A percentile compares a stretch with the other conserved stretches of the same genome.
Evolutionary conservation across 2,888 invertebrate genomes (phyloP).

Genomic region (Cistogaster globosa): DNA sequence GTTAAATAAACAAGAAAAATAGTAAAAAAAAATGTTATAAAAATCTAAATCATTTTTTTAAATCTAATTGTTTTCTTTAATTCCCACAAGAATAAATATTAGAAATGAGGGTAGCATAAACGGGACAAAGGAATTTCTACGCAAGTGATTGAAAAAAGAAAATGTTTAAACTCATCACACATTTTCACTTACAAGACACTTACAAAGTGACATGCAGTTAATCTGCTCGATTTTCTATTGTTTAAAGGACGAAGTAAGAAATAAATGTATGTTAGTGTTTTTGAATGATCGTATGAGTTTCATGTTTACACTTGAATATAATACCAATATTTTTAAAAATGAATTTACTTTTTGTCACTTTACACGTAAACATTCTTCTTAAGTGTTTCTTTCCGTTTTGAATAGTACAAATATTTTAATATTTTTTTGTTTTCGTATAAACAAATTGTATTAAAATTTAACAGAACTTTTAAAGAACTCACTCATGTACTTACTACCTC

Average conservation of each 20-base stretch:
- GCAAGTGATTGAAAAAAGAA: background rate
- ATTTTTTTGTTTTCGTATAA: background rate
- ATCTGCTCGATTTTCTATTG: slow-evolving; percentile 4
- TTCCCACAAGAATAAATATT: slow-evolving; percentile 59
- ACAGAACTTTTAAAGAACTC: background rate
- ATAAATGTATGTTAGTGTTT: slow-evolving; percentile 30
- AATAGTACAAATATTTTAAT: slow-evolving; percentile 25
- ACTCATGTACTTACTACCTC: background rate
- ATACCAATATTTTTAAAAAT: slow-evolving; percentile 30
- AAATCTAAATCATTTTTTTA: slow-evolving; percentile 42
- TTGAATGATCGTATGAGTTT: slow-evolving; percentile 5
- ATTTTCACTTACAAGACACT: slow-evolving; percentile 39
- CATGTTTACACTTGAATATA: slow-evolving; percentile 49
- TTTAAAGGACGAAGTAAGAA: slow-evolving; percentile 15
- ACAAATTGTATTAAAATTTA: too few relatives aligned
- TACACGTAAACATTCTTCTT: slow-evolving; percentile 67
- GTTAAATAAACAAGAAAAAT: slow-evolving; percentile 30
- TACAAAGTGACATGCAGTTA: background rate
- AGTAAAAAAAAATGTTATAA: slow-evolving; percentile 29
- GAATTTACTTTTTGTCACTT: slow-evolving; percentile 66
- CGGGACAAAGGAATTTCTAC: background rate
- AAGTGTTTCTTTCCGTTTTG: slow-evolving; percentile 44
- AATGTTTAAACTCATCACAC: slow-evolving; percentile 26
- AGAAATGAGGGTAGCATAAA: slow-evolving; percentile 42
- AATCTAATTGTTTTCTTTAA: slow-evolving; percentile 50